These are phyloP conservation scores for Hydrotaea diabolus DNA, from an alignment of 2,888 invertebrate genomes.

Conservation along the genomic window DNA sequence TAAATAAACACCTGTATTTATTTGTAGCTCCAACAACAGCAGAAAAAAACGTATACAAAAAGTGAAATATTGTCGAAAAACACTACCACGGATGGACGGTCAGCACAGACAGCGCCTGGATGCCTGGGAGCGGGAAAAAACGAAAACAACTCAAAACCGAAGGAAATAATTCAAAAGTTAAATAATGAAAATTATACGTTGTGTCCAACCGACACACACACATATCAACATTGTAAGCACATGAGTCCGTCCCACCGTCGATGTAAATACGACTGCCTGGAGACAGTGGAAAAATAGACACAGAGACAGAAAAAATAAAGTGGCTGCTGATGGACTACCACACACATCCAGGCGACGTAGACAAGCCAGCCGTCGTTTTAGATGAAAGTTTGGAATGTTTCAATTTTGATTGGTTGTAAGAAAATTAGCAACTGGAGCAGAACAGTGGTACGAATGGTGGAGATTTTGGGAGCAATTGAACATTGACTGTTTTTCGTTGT, in stretches of 20 bases:
- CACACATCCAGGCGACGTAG: background rate
- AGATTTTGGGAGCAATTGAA: too few relatives aligned
- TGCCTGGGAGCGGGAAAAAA: slow-evolving; percentile 14
- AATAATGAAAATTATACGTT: slow-evolving; percentile 49
- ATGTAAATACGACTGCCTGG: too few relatives aligned
- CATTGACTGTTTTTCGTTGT: too few relatives aligned
- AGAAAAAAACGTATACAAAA: slow-evolving; percentile 20
- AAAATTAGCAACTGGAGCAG: background rate
- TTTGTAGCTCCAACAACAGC: slow-evolving; percentile 31
- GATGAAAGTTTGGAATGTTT: slow-evolving; percentile 6
- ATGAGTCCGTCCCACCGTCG: background rate
- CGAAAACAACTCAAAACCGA: background rate
- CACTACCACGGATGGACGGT: background rate
- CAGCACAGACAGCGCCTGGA: background rate
- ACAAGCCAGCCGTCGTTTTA: background rate
- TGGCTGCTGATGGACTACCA: too few relatives aligned
- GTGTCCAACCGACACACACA: slow-evolving; percentile 29
- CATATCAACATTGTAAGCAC: slow-evolving; percentile 25
- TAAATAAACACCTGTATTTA: slow-evolving; percentile 62
- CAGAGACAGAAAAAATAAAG: background rate
- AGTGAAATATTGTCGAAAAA: slow-evolving; percentile 39
- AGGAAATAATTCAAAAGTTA: slow-evolving; percentile 57
- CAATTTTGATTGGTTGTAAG: background rate
- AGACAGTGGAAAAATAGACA: background rate
- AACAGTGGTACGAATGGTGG: slow-evolving; percentile 14